Percentiles rank a stretch among this genome's conserved stretches.
These are phyloP conservation scores for Pemphredon lugubris DNA, from an alignment of 2,888 invertebrate species.

Conservation along the genomic window DNA sequence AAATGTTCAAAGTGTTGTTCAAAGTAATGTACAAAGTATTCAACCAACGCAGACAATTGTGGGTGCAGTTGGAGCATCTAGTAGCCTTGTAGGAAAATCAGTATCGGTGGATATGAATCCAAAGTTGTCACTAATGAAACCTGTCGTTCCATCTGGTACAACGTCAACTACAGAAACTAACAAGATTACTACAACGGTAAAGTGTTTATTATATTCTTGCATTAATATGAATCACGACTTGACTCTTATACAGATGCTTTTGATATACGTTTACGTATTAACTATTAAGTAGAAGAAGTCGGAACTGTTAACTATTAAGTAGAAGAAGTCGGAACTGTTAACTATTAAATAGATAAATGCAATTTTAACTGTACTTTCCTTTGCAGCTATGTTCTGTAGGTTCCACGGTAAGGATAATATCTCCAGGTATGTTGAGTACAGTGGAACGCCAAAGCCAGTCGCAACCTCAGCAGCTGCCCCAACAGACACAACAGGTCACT, in stretches of 20 bases:
- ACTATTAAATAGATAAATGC: not conserved
- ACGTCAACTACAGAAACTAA: conserved; percentile 72
- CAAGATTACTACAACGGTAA: conserved; percentile 75
- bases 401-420: conserved; percentile 77
- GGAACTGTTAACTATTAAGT: too few species aligned
- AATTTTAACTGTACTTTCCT: conserved; percentile 32
- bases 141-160: conserved; percentile 72
- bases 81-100: conserved; percentile 75
- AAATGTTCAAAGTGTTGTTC: conserved; percentile 71
- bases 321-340: too few species aligned
- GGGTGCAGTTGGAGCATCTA: conserved; percentile 70
- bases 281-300: too few species aligned
- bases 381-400: conserved; percentile 77
- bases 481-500: conserved; percentile 77
- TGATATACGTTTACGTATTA: too few species aligned
- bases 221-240: not conserved
- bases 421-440: conserved; percentile 75
- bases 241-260: too few species aligned
- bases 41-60: conserved; percentile 73
- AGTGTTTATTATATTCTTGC: not conserved
- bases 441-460: conserved; percentile 74
- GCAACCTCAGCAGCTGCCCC: conserved; percentile 68
- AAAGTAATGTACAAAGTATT: conserved; percentile 74
- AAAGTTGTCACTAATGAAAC: conserved; percentile 76
- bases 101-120: conserved; percentile 77